Conservation (phyloP, 2,888 invertebrate genomes). For the Xestia c-nigrum region DNA sequence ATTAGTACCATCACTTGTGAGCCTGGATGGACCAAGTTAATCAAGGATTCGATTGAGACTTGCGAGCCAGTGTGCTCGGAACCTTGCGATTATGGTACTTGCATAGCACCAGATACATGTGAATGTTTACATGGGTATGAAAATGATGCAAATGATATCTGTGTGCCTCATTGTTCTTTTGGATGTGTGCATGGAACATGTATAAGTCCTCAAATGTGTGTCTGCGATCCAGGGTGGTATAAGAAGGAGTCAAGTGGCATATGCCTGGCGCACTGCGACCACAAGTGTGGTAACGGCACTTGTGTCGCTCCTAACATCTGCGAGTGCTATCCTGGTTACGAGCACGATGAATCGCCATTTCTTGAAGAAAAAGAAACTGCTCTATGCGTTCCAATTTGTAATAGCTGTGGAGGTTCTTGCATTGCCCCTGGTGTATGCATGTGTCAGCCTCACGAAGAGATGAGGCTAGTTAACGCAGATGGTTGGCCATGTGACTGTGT, state of each 20-base stretch:
- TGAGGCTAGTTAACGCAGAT: conserved; percentile 28
- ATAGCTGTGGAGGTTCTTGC: conserved; percentile 62
- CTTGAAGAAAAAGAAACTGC: neutral
- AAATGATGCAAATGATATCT: conserved; percentile 16
- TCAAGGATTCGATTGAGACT: conserved; percentile 28
- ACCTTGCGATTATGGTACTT: conserved; percentile 66
- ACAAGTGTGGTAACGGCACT: conserved; percentile 67
- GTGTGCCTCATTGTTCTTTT: conserved; percentile 64
- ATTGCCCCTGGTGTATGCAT: conserved; percentile 58
- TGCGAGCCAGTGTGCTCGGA: conserved; percentile 68
- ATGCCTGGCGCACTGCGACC: conserved; percentile 65
- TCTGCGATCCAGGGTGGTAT: conserved; percentile 67
- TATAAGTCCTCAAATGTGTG: conserved; percentile 63
- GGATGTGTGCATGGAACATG: conserved; percentile 66
- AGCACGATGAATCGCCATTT: conserved; percentile 14
- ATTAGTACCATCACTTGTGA: conserved; percentile 47
- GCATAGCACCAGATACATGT: conserved; percentile 69
- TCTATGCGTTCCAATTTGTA: conserved; percentile 60
- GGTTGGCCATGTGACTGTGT: conserved; percentile 57
- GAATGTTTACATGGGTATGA: conserved; percentile 64
- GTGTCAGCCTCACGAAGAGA: conserved; percentile 52
- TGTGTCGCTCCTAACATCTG: conserved; percentile 70
- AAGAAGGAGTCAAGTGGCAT: conserved; percentile 45
- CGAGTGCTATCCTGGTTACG: conserved; percentile 64
- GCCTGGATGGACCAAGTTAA: conserved; percentile 51